phyloP scores from a whole-genome alignment of 2,888 invertebrate genomes.

The Dynastes hyllus region DNA sequence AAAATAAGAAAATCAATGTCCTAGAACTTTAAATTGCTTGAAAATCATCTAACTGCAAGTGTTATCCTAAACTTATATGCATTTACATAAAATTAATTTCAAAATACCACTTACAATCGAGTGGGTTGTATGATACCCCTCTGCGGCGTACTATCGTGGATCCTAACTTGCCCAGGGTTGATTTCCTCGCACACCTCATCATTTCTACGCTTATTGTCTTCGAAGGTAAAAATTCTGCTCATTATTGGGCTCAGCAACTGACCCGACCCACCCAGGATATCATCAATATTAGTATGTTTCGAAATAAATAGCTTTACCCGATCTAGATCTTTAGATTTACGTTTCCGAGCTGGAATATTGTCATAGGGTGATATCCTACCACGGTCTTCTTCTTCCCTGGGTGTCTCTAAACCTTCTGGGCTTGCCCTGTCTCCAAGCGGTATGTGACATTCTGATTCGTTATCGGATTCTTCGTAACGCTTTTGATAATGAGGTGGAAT shows the following conservation, averaged over 20 bases:
- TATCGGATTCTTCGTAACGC: constrained; percentile 69
- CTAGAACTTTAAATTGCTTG: too few relatives aligned
- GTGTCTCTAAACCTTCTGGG: constrained; percentile 82
- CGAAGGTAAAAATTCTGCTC: constrained; percentile 73
- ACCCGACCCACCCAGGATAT: constrained; percentile 82
- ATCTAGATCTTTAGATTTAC: constrained; percentile 62
- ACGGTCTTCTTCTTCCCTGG: constrained; percentile 67
- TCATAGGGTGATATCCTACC: constrained; percentile 81
- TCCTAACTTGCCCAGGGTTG: constrained; percentile 84
- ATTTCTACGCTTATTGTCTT: constrained; percentile 67
- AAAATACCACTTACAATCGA: constrained; percentile 63
- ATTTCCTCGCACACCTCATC: constrained; percentile 80
- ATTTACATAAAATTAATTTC: too few relatives aligned
- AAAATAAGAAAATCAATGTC: too few relatives aligned
- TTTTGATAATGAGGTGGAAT: constrained; percentile 27
- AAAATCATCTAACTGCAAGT: too few relatives aligned
- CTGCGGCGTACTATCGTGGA: constrained; percentile 85
- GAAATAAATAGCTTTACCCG: constrained; percentile 82
- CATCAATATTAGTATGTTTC: constrained; percentile 90
- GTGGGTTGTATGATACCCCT: constrained; percentile 77
- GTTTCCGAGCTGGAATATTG: constrained; percentile 72
- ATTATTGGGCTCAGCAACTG: constrained; percentile 79
- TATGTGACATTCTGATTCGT: constrained; percentile 72
- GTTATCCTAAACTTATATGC: too few relatives aligned
- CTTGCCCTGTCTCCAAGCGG: constrained; percentile 85